Conservation (phyloP, 2,888 invertebrate species). For the Melangyna quadrimaculata region DNA sequence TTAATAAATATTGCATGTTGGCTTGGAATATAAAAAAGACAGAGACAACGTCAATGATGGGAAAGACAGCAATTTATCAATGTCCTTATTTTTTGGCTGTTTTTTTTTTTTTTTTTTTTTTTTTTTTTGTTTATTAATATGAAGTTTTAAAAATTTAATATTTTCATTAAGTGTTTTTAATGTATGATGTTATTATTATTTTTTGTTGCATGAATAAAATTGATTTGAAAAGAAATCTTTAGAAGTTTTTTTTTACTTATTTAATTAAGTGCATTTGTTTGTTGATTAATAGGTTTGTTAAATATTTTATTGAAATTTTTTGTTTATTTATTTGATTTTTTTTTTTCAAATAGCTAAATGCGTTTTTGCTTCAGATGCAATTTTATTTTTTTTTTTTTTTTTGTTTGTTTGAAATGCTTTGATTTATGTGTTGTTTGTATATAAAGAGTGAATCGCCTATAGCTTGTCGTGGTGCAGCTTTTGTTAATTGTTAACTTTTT, state of each 20-base stretch:
- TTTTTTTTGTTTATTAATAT: background rate
- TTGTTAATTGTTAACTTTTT: conserved; percentile 29
- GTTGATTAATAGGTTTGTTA: background rate
- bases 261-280: background rate
- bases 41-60: background rate
- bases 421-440: too few species aligned
- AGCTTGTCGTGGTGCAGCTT: conserved; percentile 44
- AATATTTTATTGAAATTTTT: background rate
- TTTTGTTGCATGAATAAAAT: background rate
- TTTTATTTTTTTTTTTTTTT: conserved; percentile 1
- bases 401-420: background rate
- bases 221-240: background rate
- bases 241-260: background rate
- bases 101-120: background rate
- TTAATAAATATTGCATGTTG: conserved; percentile 57
- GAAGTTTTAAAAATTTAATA: background rate
- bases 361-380: conserved; percentile 6
- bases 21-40: background rate
- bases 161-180: background rate
- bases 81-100: background rate
- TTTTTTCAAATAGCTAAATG: conserved; percentile 35
- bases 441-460: background rate
- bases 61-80: background rate
- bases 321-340: background rate
- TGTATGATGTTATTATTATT: background rate